These are phyloP conservation scores for Hololepta plana DNA, from an alignment of 2,888 invertebrate species.

Conservation along the genomic window DNA sequence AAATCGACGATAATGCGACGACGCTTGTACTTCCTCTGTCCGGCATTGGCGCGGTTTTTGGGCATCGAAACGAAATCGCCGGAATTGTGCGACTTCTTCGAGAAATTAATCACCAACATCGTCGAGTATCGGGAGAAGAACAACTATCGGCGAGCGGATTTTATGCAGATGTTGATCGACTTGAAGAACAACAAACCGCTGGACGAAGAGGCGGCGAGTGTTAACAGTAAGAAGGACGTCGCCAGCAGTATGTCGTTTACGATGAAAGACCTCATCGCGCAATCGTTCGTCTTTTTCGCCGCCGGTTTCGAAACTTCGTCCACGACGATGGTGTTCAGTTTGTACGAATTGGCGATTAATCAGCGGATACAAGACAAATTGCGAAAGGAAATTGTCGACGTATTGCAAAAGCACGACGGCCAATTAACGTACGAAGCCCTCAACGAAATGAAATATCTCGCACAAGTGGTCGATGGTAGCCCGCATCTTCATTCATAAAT, in stretches of 20 bases:
- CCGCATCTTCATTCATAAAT: no score
- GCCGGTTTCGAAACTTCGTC: constrained; percentile 33
- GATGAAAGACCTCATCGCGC: constrained; percentile 23
- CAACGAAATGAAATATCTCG: constrained; percentile 7
- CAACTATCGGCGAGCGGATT: constrained; percentile 18
- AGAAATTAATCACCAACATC: constrained; percentile 12
- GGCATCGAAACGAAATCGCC: constrained; percentile 10
- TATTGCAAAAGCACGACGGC: constrained; percentile 6
- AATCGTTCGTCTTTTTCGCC: constrained; percentile 27
- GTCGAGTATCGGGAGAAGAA: constrained; percentile 13
- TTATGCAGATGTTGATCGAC: constrained; percentile 22
- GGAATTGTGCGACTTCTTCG: constrained; percentile 14
- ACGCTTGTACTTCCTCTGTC: no score
- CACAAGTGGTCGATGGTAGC: constrained; percentile 8
- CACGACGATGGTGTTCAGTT: constrained; percentile 22
- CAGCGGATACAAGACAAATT: constrained; percentile 26
- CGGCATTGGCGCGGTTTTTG: constrained; percentile 9
- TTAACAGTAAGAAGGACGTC: constrained; percentile 12
- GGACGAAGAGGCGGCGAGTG: background rate
- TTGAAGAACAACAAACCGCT: constrained; percentile 9
- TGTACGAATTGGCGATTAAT: constrained; percentile 25
- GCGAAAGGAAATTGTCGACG: constrained; percentile 21
- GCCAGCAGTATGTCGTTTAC: no score
- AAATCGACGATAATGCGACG: no score
- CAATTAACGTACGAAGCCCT: constrained; percentile 9